Evolutionary conservation across 2,113 vertebrate species (phyloP).

Genomic region (Empidonax alnorum): DNA sequence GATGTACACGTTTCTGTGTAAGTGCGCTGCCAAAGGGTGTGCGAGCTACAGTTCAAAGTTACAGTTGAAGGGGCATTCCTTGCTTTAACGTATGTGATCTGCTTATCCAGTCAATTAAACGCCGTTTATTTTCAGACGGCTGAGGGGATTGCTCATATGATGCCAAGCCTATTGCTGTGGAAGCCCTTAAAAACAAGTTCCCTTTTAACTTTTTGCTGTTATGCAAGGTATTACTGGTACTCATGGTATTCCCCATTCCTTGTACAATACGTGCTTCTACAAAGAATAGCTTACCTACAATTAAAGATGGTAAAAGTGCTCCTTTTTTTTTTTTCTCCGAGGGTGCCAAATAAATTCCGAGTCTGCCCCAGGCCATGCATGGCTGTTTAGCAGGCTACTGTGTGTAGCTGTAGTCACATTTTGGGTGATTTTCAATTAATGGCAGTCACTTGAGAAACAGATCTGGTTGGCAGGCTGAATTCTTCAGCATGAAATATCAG

Average conservation of each 20-base stretch:
- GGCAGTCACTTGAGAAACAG: background rate
- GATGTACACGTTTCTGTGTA: slow-evolving; percentile 56
- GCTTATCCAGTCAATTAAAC: slow-evolving; percentile 67
- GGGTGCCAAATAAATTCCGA: background rate
- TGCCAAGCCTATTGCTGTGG: slow-evolving; percentile 4
- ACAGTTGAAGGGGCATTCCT: slow-evolving; percentile 72
- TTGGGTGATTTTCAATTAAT: background rate
- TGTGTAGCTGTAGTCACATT: background rate
- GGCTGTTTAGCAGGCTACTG: background rate
- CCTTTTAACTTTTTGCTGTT: slow-evolving; percentile 63
- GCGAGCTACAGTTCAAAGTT: slow-evolving; percentile 66
- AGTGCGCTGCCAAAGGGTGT: slow-evolving; percentile 46
- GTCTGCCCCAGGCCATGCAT: background rate
- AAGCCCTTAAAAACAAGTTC: slow-evolving; percentile 45
- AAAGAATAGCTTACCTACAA: slow-evolving; percentile 36
- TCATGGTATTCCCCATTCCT: slow-evolving; percentile 64
- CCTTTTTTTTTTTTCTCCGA: background rate
- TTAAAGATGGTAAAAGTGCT: slow-evolving; percentile 5
- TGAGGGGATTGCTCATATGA: slow-evolving; percentile 55
- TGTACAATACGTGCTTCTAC: slow-evolving; percentile 37
- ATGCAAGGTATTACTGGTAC: slow-evolving; percentile 68
- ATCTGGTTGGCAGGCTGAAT: background rate
- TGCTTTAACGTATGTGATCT: slow-evolving; percentile 58
- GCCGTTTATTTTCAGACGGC: slow-evolving; percentile 40
- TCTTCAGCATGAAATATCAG: background rate